Evolutionary conservation across 2,888 invertebrate species (phyloP), one percentile per base, ranked within the genome.

Genomic region (Drosophila macrospina): DNA sequence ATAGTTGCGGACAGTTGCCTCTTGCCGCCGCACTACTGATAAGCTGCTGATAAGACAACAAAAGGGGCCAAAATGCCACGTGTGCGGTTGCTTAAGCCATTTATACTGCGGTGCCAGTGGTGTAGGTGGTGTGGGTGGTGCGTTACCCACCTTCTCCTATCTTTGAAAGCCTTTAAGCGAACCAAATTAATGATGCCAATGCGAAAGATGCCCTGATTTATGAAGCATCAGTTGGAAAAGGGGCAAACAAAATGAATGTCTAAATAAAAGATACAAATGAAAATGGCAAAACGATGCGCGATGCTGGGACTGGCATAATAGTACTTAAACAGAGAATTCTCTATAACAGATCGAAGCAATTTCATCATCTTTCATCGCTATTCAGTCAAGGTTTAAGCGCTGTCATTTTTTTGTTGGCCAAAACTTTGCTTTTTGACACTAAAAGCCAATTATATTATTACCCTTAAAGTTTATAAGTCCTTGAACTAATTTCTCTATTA

Each of bases 191-290:
- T 76, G 78, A 69, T 69, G 59, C 42, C 57, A 36, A 24, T 28
- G 26, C 37, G 10, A 48, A 56, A 47, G 45, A 65, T 52, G 65
- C 37, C 44, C 62, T 78, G 76, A 76, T 76, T 76, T 76, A 76
- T 76, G 65, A 65, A 69, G 36, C 52, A 7, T 16, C 37, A 41
- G 47, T 15, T 45, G 16, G 8, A 13, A 54, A 36, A 39, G 24
- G 15, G 42, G 10, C 37, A 24, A n/a, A 11, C 10, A n/a, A 28
- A 54, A 44, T 6, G 26, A 13, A 30, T 36, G 20, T 13, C 20
- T 32, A 36, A 28, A 30, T 20, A 20, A 51, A 13, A 41, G 45
- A 61, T 45, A 66, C 60, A 72, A 41, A n/a, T n/a, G n/a, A 48
- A 48, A 3, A 37, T 41, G 36, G 37, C 36, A 20, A 39, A 16